A percentile compares a stretch with the other conserved stretches of the same genome.
Conservation (phyloP, 2,797 vertebrate species). For the Tenualosa ilisha region DNA sequence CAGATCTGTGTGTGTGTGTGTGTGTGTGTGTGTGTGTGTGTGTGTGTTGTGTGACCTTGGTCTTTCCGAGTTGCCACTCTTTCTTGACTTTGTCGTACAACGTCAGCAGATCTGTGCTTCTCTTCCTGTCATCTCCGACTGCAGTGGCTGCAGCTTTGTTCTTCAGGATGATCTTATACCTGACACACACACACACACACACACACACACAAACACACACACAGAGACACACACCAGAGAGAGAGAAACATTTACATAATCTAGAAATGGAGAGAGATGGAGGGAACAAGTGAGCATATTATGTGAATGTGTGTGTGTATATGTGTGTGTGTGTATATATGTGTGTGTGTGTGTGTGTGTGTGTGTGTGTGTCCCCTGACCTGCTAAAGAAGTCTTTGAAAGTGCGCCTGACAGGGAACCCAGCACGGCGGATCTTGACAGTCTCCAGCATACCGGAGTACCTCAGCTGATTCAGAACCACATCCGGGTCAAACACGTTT, state of each 20-base stretch:
- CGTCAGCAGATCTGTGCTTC: slow-evolving; percentile 76
- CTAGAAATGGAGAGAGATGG: neutral
- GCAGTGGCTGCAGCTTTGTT: slow-evolving; percentile 35
- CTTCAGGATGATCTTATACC: slow-evolving; percentile 87
- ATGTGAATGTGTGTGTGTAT: neutral
- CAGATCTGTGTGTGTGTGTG: slow-evolving; percentile 12
- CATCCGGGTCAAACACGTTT: slow-evolving; percentile 80
- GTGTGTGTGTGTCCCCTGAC: slow-evolving; percentile 57
- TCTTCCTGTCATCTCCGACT: slow-evolving; percentile 76
- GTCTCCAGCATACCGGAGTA: slow-evolving; percentile 95
- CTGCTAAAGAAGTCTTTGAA: slow-evolving; percentile 87
- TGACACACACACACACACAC: slow-evolving; percentile 52
- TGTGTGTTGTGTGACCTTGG: slow-evolving; percentile 74
- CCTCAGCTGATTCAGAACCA: slow-evolving; percentile 88
- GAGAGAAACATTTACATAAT: too few relatives aligned
- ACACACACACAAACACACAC: slow-evolving; percentile 13
- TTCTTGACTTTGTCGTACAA: slow-evolving; percentile 79
- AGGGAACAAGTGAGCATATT: neutral
- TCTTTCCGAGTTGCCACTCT: slow-evolving; percentile 90
- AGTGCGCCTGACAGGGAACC: slow-evolving; percentile 86
- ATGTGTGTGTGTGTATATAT: neutral
- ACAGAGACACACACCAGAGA: neutral
- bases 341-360: neutral
- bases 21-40: slow-evolving; percentile 12
- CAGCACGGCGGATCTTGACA: slow-evolving; percentile 88